Evolutionary conservation across 2,797 vertebrate species (phyloP), one percentile per base, ranked within the genome.

Genomic region (Sciaenops ocellatus): DNA sequence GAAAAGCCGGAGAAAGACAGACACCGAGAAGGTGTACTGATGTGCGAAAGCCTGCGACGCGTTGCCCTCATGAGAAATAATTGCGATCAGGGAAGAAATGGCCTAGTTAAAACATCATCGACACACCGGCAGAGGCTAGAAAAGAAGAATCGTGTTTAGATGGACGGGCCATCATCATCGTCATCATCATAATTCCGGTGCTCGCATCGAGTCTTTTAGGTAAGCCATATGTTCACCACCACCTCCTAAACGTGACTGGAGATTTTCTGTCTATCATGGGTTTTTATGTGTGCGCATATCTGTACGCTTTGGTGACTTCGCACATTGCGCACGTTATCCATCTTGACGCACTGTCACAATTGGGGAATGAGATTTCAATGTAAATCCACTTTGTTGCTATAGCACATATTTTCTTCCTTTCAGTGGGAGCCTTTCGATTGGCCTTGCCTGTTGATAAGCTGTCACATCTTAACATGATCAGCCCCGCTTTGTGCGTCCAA

Each of bases 401-500:
- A 85, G 87, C 86, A 76, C 83, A 75, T 59, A 57, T 88, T 86
- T 85, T 71, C 83, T 77, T 86, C 69, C 80, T 67, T 77, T 75
- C 68, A 62, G 73, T 17, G 63, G 79, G 80, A 83, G 79, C 67
- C 81, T 79, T 87, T 87, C 76, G 76, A 76, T 88, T 85, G 92
- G 85, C 92, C 83, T 93, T 87, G 94, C 92, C 94, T 94, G 93
- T 93, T 94, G 92, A 93, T 93, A 84, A 94, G 87, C 83, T 84
- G 86, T 87, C 88, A 86, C 79, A 79, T 92, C 76, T 79, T 54
- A 46, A 85, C 79, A 78, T 76, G 78, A 87, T 81, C 85, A 38
- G 61, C 56, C 72, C 34, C 46, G 79, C 77, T 86, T 68, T 63
- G 78, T 82, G 83, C 76, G 63, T 81, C 72, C 79, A 80, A 67